Conservation (phyloP, 1,140 invertebrate species). For the Macrosteles quadrilineatus region DNA sequence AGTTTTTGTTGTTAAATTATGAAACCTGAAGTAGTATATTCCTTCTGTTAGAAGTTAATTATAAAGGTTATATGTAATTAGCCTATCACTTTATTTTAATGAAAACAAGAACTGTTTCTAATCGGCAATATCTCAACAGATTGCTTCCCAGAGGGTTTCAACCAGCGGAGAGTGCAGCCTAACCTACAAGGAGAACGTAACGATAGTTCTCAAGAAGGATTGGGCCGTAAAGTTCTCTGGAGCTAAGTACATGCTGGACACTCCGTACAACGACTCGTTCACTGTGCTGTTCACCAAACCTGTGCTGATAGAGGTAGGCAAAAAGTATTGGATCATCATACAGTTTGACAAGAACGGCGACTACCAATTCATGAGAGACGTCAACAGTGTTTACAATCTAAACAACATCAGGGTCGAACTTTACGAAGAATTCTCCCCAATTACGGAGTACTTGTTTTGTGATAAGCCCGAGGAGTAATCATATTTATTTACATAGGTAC, state of each 20-base stretch:
- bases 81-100: too few species aligned
- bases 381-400: neutral
- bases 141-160: slow-evolving; percentile 20
- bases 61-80: too few species aligned
- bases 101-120: too few species aligned
- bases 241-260: neutral
- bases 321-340: slow-evolving; percentile 30
- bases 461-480: slow-evolving; percentile 14
- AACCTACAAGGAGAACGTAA: slow-evolving; percentile 29
- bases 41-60: too few species aligned
- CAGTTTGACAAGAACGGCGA: slow-evolving; percentile 24
- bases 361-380: slow-evolving; percentile 22
- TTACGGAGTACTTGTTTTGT: slow-evolving; percentile 24
- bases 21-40: too few species aligned
- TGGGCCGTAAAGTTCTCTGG: slow-evolving; percentile 30
- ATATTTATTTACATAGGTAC: too few species aligned
- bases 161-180: neutral
- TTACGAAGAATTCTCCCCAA: slow-evolving; percentile 25
- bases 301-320: slow-evolving; percentile 12
- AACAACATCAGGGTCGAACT: slow-evolving; percentile 12
- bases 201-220: slow-evolving; percentile 28
- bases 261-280: slow-evolving; percentile 4
- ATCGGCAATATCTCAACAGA: too few species aligned
- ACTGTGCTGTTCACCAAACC: slow-evolving; percentile 21
- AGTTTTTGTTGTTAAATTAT: too few species aligned